Conservation (phyloP, 2,113 vertebrate genomes). For the Columbina picui region DNA sequence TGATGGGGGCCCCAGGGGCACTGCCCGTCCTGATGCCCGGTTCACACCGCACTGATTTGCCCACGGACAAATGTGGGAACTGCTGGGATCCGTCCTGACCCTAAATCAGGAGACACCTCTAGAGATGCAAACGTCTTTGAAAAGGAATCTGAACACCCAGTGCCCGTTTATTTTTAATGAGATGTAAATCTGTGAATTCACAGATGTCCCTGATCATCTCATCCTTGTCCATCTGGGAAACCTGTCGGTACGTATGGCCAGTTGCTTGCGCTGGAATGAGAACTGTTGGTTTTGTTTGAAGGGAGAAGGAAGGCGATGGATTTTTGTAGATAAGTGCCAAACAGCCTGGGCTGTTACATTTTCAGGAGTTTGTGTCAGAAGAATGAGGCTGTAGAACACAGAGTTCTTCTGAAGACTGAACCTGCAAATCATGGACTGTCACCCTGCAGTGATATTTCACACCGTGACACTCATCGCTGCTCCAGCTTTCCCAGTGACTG, state of each 20-base stretch:
- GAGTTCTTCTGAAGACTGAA: not conserved
- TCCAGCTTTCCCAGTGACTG: not conserved
- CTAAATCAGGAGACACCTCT: not conserved
- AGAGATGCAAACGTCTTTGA: not conserved
- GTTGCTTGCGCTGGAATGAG: not conserved
- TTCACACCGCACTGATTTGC: accelerated
- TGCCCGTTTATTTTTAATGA: not conserved
- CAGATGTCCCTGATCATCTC: not conserved
- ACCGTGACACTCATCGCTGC: not conserved
- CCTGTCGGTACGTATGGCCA: not conserved
- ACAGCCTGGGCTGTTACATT: not conserved
- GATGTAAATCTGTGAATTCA: not conserved
- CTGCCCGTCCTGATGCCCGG: accelerated
- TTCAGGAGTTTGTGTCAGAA: not conserved
- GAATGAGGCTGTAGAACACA: not conserved
- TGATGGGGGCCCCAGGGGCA: not conserved
- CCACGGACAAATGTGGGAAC: accelerated
- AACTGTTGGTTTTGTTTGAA: not conserved
- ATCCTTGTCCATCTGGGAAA: not conserved
- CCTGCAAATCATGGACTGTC: not conserved
- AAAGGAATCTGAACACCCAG: not conserved
- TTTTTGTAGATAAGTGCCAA: not conserved
- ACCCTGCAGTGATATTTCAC: not conserved
- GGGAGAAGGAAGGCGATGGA: not conserved
- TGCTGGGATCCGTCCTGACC: not conserved